phyloP scores from a whole-genome alignment of 1,140 invertebrate genomes.

The Drosophila pruinosa region DNA sequence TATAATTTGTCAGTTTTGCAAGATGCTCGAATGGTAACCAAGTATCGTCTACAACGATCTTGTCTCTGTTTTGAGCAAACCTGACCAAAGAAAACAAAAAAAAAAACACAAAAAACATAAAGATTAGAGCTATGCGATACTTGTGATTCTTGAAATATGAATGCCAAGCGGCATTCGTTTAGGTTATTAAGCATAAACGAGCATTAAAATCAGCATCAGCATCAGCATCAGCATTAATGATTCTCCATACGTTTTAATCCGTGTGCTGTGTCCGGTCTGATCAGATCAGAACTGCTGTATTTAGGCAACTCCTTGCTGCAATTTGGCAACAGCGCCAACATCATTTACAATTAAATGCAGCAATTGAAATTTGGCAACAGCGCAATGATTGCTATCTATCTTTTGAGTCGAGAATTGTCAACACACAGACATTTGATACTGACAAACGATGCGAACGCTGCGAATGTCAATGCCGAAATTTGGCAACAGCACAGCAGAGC shows the following conservation, averaged over 20 bases:
- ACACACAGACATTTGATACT: conserved; percentile 2
- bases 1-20: conserved; percentile 41
- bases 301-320: not conserved
- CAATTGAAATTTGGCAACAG: not conserved
- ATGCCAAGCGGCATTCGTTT: conserved; percentile 68
- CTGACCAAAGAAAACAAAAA: too few species aligned
- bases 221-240: conserved; percentile 64
- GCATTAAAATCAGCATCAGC: conserved; percentile 59
- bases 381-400: not conserved
- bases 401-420: conserved; percentile 1
- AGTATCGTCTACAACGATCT: not conserved
- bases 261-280: conserved; percentile 62
- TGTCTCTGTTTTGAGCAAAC: not conserved
- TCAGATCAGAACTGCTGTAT: not conserved
- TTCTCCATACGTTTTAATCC: conserved; percentile 53
- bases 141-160: conserved; percentile 50
- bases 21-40: not conserved
- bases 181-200: conserved; percentile 74
- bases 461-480: not conserved
- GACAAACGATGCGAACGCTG: not conserved
- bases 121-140: conserved; percentile 1
- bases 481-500: too few species aligned
- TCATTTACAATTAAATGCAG: not conserved
- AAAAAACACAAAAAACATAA: too few species aligned
- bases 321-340: not conserved